A percentile compares a stretch with the other conserved stretches of the same genome.
phyloP scores from a whole-genome alignment of 2,797 vertebrate genomes.

The Gastrophryne carolinensis region DNA sequence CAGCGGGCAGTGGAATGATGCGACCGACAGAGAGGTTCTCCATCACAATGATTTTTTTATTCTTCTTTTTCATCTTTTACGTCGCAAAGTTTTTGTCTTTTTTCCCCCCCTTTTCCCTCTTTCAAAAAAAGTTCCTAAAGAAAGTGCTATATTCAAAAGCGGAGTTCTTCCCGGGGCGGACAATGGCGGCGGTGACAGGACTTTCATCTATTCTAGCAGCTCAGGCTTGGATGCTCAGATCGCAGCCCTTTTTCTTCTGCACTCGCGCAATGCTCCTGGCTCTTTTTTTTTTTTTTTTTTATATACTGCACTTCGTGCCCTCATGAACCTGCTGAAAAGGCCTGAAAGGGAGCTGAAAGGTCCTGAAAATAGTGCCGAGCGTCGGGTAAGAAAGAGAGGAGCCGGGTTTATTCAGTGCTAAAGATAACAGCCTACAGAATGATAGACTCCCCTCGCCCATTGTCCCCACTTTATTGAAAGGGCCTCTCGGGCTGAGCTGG shows the following conservation, averaged over 20 bases:
- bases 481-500: constrained; percentile 91
- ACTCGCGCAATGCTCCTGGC: constrained; percentile 81
- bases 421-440: constrained; percentile 97
- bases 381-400: constrained; percentile 84
- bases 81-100: not conserved
- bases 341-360: constrained; percentile 85
- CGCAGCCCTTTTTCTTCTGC: constrained; percentile 73
- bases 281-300: constrained; percentile 85
- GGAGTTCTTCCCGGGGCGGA: constrained; percentile 55
- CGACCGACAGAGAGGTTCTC: too few relatives aligned
- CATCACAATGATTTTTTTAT: not conserved
- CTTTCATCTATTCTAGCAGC: constrained; percentile 74
- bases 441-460: constrained; percentile 92
- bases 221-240: constrained; percentile 77
- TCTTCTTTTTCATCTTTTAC: not conserved
- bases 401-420: constrained; percentile 86
- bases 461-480: constrained; percentile 84
- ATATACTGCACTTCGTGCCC: constrained; percentile 92
- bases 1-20: too few relatives aligned
- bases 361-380: constrained; percentile 85
- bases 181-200: constrained; percentile 64
- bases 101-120: not conserved
- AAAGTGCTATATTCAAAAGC: constrained; percentile 30
- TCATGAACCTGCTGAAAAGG: constrained; percentile 89
- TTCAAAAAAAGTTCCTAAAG: not conserved